phyloP scores from a whole-genome alignment of 2,797 vertebrate species.

The Tokudaia muenninki region DNA sequence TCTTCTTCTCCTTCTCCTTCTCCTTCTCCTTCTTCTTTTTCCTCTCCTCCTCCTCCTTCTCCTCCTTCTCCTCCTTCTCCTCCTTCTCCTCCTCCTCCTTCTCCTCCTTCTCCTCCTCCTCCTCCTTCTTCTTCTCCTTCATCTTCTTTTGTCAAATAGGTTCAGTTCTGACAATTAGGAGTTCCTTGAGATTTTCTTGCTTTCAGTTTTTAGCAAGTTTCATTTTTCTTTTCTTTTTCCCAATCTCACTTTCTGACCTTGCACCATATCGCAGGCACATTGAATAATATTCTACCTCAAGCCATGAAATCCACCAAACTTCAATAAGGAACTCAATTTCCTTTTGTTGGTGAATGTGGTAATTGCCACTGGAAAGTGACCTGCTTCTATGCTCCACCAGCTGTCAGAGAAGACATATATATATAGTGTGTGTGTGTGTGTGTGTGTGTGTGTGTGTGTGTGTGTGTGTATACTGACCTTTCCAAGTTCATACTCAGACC shows the following conservation, averaged over 20 bases:
- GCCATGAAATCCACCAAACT: neutral
- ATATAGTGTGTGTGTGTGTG: too few species aligned
- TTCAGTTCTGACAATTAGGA: neutral
- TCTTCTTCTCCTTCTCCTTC: neutral
- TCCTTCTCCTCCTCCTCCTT: too few species aligned
- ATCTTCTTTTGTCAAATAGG: too few species aligned
- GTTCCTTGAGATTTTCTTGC: neutral
- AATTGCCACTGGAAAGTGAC: neutral
- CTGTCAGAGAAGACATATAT: neutral
- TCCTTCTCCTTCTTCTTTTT: neutral
- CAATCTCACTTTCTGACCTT: neutral
- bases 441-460: too few species aligned
- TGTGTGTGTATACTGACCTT: neutral
- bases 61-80: too few species aligned
- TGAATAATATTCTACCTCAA: neutral
- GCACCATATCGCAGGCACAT: neutral
- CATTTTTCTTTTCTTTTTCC: neutral
- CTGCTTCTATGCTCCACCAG: neutral
- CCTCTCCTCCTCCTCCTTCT: neutral
- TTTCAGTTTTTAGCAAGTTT: neutral
- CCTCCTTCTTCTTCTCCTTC: too few species aligned
- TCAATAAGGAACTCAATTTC: neutral
- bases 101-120: neutral
- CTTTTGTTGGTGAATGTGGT: neutral
- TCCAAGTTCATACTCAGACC: neutral